Percentiles rank a stretch among this genome's conserved stretches.
phyloP scores from a whole-genome alignment of 2,797 vertebrate species.

The Gouania willdenowi region DNA sequence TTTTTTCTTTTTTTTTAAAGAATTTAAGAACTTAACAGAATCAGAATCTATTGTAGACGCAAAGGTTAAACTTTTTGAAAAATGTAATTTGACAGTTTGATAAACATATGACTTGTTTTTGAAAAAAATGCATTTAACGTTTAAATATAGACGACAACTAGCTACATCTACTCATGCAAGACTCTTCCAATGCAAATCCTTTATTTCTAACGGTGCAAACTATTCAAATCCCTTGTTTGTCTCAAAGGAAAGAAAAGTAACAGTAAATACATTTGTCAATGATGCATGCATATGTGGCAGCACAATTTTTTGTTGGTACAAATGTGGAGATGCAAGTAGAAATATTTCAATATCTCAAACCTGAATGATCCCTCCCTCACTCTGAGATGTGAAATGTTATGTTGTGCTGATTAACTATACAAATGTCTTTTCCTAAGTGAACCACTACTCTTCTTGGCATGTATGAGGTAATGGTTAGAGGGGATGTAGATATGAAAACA shows the following conservation, averaged over 20 bases:
- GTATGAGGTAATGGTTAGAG: background rate
- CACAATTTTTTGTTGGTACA: background rate
- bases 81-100: too few species aligned
- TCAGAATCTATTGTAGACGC: too few species aligned
- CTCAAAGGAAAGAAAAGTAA: background rate
- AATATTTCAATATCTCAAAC: background rate
- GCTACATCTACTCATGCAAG: background rate
- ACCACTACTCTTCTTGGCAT: background rate
- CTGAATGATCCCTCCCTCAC: background rate
- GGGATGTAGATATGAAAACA: background rate
- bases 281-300: too few species aligned
- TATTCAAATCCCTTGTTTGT: background rate
- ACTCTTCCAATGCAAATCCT: constrained; percentile 3
- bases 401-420: background rate
- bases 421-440: background rate
- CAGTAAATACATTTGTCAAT: background rate
- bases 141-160: constrained; percentile 29
- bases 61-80: too few species aligned
- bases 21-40: too few species aligned
- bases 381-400: background rate
- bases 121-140: constrained; percentile 13
- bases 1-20: too few species aligned
- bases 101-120: too few species aligned
- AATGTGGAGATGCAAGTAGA: background rate
- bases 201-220: constrained; percentile 4